These are phyloP conservation scores for Dilophus febrilis DNA, from an alignment of 2,888 invertebrate genomes.

Conservation along the genomic window DNA sequence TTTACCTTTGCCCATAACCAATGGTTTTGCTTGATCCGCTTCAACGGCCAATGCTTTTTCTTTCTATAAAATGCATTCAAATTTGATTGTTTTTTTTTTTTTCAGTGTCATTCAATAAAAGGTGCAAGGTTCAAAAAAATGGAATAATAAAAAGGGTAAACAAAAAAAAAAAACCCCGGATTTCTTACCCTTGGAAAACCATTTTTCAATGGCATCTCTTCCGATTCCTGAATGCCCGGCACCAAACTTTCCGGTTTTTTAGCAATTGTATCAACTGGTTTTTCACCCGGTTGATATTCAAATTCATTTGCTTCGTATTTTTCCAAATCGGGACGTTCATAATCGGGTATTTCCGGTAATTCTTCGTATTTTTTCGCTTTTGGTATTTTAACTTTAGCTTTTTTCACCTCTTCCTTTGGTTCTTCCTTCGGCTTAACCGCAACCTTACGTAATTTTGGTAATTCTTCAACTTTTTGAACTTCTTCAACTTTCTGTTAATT, in stretches of 20 bases:
- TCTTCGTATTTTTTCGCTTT: constrained; percentile 37
- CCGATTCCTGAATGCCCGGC: constrained; percentile 12
- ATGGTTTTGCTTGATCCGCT: constrained; percentile 1
- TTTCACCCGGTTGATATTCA: constrained; percentile 28
- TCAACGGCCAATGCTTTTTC: constrained; percentile 14
- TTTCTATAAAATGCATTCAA: constrained; percentile 19
- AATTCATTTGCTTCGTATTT: constrained; percentile 43
- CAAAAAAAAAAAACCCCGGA: background rate
- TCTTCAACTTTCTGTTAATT: constrained; percentile 24
- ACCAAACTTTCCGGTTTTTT: background rate
- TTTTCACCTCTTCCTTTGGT: constrained; percentile 15
- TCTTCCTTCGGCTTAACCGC: constrained; percentile 22
- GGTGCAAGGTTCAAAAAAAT: no score
- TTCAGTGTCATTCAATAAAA: no score
- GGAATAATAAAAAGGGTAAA: background rate
- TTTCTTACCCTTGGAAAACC: constrained; percentile 23
- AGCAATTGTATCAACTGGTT: constrained; percentile 11
- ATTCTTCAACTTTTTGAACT: constrained; percentile 19
- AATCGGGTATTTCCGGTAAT: constrained; percentile 48
- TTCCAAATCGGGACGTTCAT: constrained; percentile 57
- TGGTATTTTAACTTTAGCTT: constrained; percentile 17
- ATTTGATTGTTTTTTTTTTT: background rate
- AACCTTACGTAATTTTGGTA: constrained; percentile 27
- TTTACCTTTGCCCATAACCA: constrained; percentile 23
- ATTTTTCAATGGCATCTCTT: constrained; percentile 20